Evolutionary conservation across 2,113 vertebrate species (phyloP).

Genomic region (Panthera tigris): DNA sequence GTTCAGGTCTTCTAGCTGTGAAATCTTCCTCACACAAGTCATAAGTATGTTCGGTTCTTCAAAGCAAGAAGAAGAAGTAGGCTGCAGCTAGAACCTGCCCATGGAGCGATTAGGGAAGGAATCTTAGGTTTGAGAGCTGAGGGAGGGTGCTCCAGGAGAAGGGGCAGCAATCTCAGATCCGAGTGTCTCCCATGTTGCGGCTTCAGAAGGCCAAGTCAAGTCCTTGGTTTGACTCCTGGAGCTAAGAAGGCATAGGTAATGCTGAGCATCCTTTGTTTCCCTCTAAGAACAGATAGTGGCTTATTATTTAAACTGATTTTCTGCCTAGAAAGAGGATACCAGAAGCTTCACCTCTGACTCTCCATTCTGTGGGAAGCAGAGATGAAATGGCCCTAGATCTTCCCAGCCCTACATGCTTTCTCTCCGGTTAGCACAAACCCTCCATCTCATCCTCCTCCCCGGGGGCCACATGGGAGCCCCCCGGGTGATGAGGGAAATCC

Average conservation of each 20-base stretch:
- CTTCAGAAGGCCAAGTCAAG: background rate
- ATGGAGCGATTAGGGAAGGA: background rate
- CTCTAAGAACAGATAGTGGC: background rate
- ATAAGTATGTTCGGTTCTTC: background rate
- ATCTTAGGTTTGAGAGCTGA: background rate
- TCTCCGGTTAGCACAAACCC: background rate
- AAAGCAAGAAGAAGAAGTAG: background rate
- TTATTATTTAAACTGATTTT: background rate
- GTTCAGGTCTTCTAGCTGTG: background rate
- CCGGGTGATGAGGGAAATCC: conserved; percentile 70
- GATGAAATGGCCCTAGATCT: background rate
- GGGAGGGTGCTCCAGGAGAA: rapidly evolving
- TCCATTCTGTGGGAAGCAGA: background rate
- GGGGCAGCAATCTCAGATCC: background rate
- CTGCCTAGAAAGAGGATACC: background rate
- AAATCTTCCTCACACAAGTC: background rate
- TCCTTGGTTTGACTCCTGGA: background rate
- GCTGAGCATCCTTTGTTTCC: background rate
- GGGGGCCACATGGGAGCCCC: background rate
- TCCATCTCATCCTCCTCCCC: background rate
- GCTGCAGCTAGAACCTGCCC: background rate
- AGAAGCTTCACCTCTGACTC: background rate
- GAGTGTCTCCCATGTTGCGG: rapidly evolving
- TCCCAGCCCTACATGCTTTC: background rate
- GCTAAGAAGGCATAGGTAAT: background rate